A percentile compares a stretch with the other conserved stretches of the same genome.
These are phyloP conservation scores for Catamblyrhynchus diadema DNA, from an alignment of 2,797 vertebrate species.

Conservation along the genomic window DNA sequence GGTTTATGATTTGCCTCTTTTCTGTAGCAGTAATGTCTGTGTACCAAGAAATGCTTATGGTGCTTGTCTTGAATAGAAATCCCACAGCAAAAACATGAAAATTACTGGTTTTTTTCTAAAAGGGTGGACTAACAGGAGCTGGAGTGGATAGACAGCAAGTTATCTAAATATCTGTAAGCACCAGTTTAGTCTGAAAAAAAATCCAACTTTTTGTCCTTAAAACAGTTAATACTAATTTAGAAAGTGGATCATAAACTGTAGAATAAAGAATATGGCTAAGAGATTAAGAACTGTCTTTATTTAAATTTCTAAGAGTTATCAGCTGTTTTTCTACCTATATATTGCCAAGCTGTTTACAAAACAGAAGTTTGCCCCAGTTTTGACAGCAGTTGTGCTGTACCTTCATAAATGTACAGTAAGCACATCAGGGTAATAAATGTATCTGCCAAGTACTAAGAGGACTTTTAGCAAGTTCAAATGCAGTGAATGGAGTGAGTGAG, in stretches of 20 bases:
- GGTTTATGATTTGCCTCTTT: background rate
- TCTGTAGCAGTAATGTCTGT: background rate
- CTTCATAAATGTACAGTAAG: background rate
- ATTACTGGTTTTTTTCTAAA: background rate
- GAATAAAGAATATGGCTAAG: background rate
- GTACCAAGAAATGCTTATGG: background rate
- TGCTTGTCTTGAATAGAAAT: background rate
- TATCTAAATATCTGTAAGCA: background rate
- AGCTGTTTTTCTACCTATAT: background rate
- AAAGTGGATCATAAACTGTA: background rate
- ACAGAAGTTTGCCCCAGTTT: background rate
- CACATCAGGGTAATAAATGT: background rate
- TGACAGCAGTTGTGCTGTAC: background rate
- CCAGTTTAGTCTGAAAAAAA: background rate
- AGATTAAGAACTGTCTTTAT: background rate
- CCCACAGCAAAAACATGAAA: background rate
- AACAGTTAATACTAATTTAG: background rate
- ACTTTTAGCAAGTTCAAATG: background rate
- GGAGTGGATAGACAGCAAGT: background rate
- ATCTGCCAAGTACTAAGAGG: background rate
- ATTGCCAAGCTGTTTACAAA: background rate
- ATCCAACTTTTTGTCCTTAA: background rate
- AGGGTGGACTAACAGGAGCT: background rate
- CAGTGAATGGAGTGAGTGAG: background rate
- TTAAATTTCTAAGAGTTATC: background rate